Base-by-base conservation (phyloP, 2,113 vertebrate species). In the Myodes glareolus region DNA sequence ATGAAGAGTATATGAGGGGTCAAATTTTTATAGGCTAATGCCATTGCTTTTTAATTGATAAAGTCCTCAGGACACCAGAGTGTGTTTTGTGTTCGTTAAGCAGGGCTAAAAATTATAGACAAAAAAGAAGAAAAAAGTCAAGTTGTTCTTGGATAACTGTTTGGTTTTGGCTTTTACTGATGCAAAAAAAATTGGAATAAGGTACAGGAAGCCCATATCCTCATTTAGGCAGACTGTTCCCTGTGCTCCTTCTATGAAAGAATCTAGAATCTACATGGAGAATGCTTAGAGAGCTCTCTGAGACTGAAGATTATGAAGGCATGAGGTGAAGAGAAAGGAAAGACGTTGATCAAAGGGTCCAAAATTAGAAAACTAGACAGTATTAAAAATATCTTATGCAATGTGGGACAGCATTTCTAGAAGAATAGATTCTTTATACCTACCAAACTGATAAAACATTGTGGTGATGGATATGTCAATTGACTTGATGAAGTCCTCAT, bases 1-100 rank as follows among this genome's bases (percentile, higher is more conserved):
- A 92, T 81, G 92, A 98, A 95, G 42, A 96, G 92, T 92, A 12
- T 95, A 58, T 91, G 82, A 31, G 39, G 73, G 61, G 61, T 67
- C 96, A 58, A 78, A 87, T 58, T 78, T 88, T 82, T 65, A 92
- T 55, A 45, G 58, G 33, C 29, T 7, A 6, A 90, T 88, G 17
- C 42, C 90, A 88, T 95, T 82, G 3, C 14, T 80, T 95, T 88
- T 95, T 93, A 80, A 91, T 90, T 87, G 3, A 68, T 75, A 75
- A 96, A 98, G 95, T 97, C 72, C 84, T 52, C 73, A 76, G 73
- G 39, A 77, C 3, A 95, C 61, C 36, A 94, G 73, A 88, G 85
- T 81, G 92, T 96, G 68, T 67, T 16, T 75, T 58, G 58, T 58
- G 58, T 21, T 58, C 6, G 33, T 85, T 97, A 33, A 13, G 65